These are phyloP conservation scores for Upupa epops DNA, from an alignment of 2,113 vertebrate genomes.

Conservation along the genomic window DNA sequence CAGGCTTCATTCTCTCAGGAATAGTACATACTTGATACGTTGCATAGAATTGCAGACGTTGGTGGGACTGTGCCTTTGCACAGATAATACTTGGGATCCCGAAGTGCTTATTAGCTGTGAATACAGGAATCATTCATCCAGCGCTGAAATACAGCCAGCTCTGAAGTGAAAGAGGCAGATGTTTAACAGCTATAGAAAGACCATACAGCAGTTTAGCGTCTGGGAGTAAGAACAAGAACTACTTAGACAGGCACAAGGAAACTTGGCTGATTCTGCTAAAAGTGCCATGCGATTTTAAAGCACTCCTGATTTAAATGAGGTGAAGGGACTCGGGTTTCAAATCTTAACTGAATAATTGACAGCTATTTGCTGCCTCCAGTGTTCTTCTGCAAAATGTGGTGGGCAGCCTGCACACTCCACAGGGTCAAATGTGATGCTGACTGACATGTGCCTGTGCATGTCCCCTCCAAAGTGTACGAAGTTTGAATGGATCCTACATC, in stretches of 20 bases:
- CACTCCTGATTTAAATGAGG: neutral
- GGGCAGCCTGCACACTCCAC: neutral
- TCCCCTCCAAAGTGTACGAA: neutral
- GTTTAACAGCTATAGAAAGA: slow-evolving; percentile 43
- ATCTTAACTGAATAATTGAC: neutral
- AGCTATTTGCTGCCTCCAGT: neutral
- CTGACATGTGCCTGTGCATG: fast-evolving
- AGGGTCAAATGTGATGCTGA: neutral
- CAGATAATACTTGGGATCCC: slow-evolving; percentile 51
- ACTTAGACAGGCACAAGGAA: slow-evolving; percentile 46
- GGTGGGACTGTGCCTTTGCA: slow-evolving; percentile 33
- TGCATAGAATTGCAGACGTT: slow-evolving; percentile 50
- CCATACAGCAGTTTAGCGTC: slow-evolving; percentile 25
- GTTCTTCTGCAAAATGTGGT: neutral
- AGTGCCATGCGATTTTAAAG: slow-evolving; percentile 3
- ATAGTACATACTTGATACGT: slow-evolving; percentile 20
- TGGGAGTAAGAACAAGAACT: slow-evolving; percentile 45
- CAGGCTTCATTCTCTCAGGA: slow-evolving; percentile 37
- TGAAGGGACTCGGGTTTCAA: slow-evolving; percentile 2
- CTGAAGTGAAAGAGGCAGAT: slow-evolving; percentile 62
- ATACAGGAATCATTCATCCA: slow-evolving; percentile 56
- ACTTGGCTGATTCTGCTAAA: slow-evolving; percentile 14
- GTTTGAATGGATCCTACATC: neutral
- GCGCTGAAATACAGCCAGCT: slow-evolving; percentile 51
- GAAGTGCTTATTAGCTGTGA: slow-evolving; percentile 66